Conservation (phyloP, 2,113 vertebrate species). For the Tenrec ecaudatus region DNA sequence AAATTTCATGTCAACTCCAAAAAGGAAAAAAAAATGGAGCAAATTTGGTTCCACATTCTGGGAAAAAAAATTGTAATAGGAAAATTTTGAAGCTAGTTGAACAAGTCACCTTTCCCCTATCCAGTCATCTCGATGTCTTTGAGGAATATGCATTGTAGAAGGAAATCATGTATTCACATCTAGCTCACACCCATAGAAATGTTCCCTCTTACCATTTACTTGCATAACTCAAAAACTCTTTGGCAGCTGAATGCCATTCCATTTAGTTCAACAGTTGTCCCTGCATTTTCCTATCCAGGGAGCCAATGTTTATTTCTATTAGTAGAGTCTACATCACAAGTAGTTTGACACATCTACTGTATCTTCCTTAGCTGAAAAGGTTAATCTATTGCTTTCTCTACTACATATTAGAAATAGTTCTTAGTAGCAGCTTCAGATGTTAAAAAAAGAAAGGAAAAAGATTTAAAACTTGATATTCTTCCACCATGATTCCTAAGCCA, state of each 20-base stretch:
- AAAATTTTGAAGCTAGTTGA: conserved; percentile 26
- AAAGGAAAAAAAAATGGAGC: conserved; percentile 66
- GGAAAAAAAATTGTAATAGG: conserved; percentile 53
- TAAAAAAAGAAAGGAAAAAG: background rate
- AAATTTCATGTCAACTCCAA: conserved; percentile 67
- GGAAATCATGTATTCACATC: conserved; percentile 7
- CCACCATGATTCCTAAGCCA: background rate
- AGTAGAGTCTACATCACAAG: conserved; percentile 37
- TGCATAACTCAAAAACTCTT: conserved; percentile 19
- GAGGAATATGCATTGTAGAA: background rate
- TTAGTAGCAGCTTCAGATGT: background rate
- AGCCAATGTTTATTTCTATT: conserved; percentile 58
- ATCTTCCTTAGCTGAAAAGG: conserved; percentile 48
- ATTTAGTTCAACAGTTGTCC: conserved; percentile 34
- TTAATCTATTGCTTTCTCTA: conserved; percentile 45
- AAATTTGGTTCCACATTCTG: conserved; percentile 53
- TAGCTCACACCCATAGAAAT: background rate
- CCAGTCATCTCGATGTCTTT: background rate
- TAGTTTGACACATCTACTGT: conserved; percentile 32
- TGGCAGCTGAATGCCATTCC: conserved; percentile 9
- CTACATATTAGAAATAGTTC: conserved; percentile 27
- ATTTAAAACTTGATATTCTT: background rate
- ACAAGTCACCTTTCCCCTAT: conserved; percentile 15
- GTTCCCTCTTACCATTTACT: conserved; percentile 27
- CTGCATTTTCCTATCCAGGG: background rate